A percentile compares a stretch with the other conserved stretches of the same genome.
phyloP scores from a whole-genome alignment of 23 tunicate genomes.

The Trididemnum nubilum region DNA sequence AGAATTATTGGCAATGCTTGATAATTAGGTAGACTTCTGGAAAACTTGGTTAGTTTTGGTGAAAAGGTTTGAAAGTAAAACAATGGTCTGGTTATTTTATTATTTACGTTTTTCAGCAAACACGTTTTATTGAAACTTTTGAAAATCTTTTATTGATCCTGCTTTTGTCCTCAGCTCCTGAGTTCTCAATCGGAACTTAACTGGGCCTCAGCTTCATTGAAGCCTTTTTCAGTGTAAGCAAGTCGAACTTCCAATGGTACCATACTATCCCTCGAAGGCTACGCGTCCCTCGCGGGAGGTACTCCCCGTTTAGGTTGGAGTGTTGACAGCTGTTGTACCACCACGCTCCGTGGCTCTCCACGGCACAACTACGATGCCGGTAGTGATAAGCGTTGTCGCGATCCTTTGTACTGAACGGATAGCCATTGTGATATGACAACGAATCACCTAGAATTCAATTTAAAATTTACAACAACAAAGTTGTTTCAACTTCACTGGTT shows the following conservation, averaged over 20 bases:
- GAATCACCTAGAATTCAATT: slow-evolving; percentile 9
- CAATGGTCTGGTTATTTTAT: too few relatives aligned
- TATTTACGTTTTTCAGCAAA: too few relatives aligned
- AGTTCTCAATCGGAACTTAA: too few relatives aligned
- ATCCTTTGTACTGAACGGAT: slow-evolving; percentile 28
- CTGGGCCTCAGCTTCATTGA: slow-evolving; percentile 9
- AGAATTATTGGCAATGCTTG: too few relatives aligned
- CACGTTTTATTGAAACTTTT: too few relatives aligned
- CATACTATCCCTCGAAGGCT: not conserved
- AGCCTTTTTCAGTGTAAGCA: not conserved
- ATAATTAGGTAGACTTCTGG: too few relatives aligned
- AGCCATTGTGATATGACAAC: slow-evolving; percentile 5
- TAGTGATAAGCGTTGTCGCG: slow-evolving; percentile 15
- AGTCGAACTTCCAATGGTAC: slow-evolving; percentile 8
- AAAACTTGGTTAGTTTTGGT: too few relatives aligned
- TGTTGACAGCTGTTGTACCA: slow-evolving; percentile 23
- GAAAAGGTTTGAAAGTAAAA: too few relatives aligned
- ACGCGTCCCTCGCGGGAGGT: not conserved
- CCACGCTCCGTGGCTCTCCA: slow-evolving; percentile 13
- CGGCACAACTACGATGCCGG: slow-evolving; percentile 15
- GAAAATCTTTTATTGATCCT: too few relatives aligned
- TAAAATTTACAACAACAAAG: not conserved
- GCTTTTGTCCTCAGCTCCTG: too few relatives aligned
- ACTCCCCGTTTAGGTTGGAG: slow-evolving; percentile 18
- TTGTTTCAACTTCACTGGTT: too few relatives aligned